Base-by-base conservation (phyloP, 64 coral and sea anemone species). In the Dendronephthya gigantea region DNA sequence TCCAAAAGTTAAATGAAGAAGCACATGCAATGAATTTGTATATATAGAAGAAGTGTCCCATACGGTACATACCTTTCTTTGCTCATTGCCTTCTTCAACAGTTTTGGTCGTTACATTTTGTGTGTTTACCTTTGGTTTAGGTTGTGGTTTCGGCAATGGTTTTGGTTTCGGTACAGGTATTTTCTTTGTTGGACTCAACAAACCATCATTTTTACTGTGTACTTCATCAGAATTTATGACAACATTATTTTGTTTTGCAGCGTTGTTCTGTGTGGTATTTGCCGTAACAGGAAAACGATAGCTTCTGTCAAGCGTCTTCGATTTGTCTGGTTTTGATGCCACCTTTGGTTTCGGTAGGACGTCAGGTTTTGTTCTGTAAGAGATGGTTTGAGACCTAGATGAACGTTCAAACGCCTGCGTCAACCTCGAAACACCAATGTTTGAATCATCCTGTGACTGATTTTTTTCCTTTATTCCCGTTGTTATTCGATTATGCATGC, bases 201-300 rank as follows among this genome's bases (percentile, higher is more conserved):
- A 17, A 15, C 29, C 72, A 35, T 34, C 32, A 35, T 79, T 79
- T 79, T 33, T 36, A 79, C 72, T 29, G 0, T 79, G 16, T 12
- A 39, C 36, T 13, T 79, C 72, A 5, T 62, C 25, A 62, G 55
- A 62, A 62, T 23, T 9, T 7, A 62, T 7, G 25, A 62, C 55
- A 62, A 23, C 55, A 27, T 62, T 23, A 62, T 62, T 27, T 62
- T 62, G 19, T n/a, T 62, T 13, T 62, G 19, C 25, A 7, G 55
- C 17, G 25, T 23, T 62, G 17, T 45, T 45, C 41, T 45, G 41
- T 66, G 30, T 29, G 16, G 34, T 79, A 2, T 79, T 79, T 34
- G 72, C 36, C 32, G 72, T 79, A 10, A 79, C 72, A 4, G 72
- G 72, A 79, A 79, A 79, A 17, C 72, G 72, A 79, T 79, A 39